Evolutionary conservation across 2,797 vertebrate species (phyloP).

Genomic region (Rhinogobio ventralis): DNA sequence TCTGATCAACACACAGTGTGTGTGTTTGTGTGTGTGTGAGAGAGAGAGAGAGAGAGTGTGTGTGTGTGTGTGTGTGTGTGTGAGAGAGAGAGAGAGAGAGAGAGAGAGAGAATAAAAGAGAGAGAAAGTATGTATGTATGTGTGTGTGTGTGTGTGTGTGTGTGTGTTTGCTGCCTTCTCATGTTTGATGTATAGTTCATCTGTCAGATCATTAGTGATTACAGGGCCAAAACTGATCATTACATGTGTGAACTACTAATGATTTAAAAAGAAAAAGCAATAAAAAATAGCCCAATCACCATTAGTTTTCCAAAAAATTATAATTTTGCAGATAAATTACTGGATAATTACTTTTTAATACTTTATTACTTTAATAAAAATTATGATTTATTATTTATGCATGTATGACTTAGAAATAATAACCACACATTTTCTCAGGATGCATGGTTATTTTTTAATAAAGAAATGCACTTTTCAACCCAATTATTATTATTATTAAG

Average conservation of each 20-base stretch:
- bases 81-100: background rate
- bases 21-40: constrained; percentile 32
- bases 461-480: no score
- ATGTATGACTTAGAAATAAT: background rate
- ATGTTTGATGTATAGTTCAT: constrained; percentile 15
- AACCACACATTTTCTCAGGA: background rate
- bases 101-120: no score
- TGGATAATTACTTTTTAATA: no score
- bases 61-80: constrained; percentile 34
- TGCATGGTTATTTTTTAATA: no score
- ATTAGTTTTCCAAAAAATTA: no score
- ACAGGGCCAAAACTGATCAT: background rate
- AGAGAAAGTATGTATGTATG: background rate
- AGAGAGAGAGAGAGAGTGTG: background rate
- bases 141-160: background rate
- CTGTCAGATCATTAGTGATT: constrained; percentile 44
- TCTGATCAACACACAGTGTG: constrained; percentile 8
- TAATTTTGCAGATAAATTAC: no score
- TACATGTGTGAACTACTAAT: background rate
- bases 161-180: background rate
- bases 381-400: no score
- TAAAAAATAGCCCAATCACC: no score
- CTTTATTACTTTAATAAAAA: no score
- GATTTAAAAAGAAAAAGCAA: no score
- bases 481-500: no score